Percentiles rank a stretch among this genome's conserved stretches.
phyloP scores from a whole-genome alignment of 2,888 invertebrate genomes.

The Cotesia congregata region DNA sequence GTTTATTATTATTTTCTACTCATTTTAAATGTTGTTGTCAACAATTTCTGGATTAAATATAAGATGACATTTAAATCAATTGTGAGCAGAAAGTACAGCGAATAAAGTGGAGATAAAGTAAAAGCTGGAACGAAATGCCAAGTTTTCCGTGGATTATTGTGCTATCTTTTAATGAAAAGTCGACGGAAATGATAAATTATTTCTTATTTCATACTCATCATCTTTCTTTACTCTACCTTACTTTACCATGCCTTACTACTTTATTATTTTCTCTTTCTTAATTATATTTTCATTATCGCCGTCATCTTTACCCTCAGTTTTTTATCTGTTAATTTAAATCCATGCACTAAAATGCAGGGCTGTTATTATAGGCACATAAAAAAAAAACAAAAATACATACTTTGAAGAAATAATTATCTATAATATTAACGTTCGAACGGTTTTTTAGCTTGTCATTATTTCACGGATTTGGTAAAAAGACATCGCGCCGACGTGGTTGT shows the following conservation, averaged over 20 bases:
- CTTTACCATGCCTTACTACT: not conserved
- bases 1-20: not conserved
- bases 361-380: not conserved
- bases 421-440: conserved; percentile 16
- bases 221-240: conserved; percentile 1
- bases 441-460: conserved; percentile 28
- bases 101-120: conserved; percentile 6
- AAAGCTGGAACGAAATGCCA: conserved; percentile 16
- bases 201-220: conserved; percentile 12
- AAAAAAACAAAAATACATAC: not conserved
- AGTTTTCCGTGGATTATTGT: conserved; percentile 30
- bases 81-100: not conserved
- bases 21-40: not conserved
- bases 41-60: not conserved
- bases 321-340: conserved; percentile 3
- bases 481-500: conserved; percentile 30
- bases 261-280: conserved; percentile 8
- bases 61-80: conserved; percentile 8
- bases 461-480: conserved; percentile 31
- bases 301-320: not conserved
- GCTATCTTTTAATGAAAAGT: conserved; percentile 36
- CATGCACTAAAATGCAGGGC: not conserved
- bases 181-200: conserved; percentile 29
- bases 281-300: not conserved
- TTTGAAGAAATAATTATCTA: not conserved